A percentile compares a stretch with the other conserved stretches of the same genome.
These are phyloP conservation scores for Polydrusus pterygomalis DNA, from an alignment of 2,888 invertebrate species.

Conservation along the genomic window DNA sequence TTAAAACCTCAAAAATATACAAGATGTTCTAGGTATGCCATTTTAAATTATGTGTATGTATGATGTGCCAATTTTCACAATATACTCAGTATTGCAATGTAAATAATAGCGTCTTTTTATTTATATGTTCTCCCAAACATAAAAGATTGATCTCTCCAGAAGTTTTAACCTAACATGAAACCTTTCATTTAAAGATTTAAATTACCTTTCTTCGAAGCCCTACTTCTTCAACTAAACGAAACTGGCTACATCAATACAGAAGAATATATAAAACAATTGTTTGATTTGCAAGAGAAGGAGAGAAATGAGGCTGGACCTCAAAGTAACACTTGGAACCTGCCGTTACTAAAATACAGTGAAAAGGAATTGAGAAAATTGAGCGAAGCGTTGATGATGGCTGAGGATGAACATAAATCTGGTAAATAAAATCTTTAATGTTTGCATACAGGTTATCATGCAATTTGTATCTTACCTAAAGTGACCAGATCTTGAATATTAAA, in stretches of 20 bases:
- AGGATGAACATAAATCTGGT: slow-evolving; percentile 62
- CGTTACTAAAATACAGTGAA: slow-evolving; percentile 63
- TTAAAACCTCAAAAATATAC: too few species aligned
- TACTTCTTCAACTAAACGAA: slow-evolving; percentile 75
- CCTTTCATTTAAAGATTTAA: slow-evolving; percentile 70
- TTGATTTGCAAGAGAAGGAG: slow-evolving; percentile 75
- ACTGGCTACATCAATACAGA: slow-evolving; percentile 73
- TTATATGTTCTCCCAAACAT: too few species aligned
- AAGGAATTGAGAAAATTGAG: slow-evolving; percentile 63
- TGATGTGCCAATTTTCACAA: too few species aligned
- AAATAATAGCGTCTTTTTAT: too few species aligned
- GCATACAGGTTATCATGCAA: too few species aligned
- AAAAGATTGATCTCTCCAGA: too few species aligned
- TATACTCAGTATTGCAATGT: too few species aligned
- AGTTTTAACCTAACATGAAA: not conserved
- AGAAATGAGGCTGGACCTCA: slow-evolving; percentile 74
- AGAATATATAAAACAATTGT: slow-evolving; percentile 74
- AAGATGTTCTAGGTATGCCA: too few species aligned
- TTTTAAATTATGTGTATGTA: too few species aligned
- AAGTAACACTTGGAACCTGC: slow-evolving; percentile 71
- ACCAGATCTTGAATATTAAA: too few species aligned
- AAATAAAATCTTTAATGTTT: slow-evolving; percentile 1
- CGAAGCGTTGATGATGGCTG: slow-evolving; percentile 55
- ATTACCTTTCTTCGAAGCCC: slow-evolving; percentile 74
- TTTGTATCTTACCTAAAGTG: too few species aligned